phyloP scores from a whole-genome alignment of 2,113 vertebrate species.

The Peromyscus leucopus region DNA sequence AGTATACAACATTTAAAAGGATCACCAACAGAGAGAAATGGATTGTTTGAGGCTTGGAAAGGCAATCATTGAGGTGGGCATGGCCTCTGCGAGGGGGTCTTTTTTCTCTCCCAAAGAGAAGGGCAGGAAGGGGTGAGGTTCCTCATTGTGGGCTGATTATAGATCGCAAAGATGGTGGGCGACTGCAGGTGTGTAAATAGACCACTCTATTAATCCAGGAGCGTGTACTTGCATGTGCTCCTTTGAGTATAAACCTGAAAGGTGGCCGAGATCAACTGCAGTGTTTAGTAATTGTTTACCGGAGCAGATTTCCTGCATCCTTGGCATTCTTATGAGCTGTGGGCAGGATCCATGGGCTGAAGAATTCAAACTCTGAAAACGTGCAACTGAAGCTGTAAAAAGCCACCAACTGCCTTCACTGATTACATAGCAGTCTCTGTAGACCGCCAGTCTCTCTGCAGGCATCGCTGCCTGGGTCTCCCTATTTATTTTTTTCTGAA shows the following conservation, averaged over 20 bases:
- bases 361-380: slow-evolving; percentile 54
- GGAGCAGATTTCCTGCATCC: slow-evolving; percentile 31
- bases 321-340: slow-evolving; percentile 64
- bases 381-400: slow-evolving; percentile 53
- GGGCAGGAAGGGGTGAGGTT: neutral
- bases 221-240: neutral
- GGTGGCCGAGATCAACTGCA: slow-evolving; percentile 30
- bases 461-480: slow-evolving; percentile 27
- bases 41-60: slow-evolving; percentile 41
- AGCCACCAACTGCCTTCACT: slow-evolving; percentile 35
- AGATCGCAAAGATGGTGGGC: neutral
- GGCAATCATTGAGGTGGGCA: slow-evolving; percentile 37
- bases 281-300: slow-evolving; percentile 68
- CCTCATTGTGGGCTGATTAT: slow-evolving; percentile 36
- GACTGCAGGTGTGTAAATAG: slow-evolving; percentile 47
- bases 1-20: slow-evolving; percentile 38
- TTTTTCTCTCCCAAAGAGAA: slow-evolving; percentile 61
- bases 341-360: slow-evolving; percentile 53
- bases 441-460: slow-evolving; percentile 44
- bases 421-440: slow-evolving; percentile 60
- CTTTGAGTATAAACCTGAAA: slow-evolving; percentile 37
- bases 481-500: slow-evolving; percentile 73
- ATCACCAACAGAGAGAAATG: slow-evolving; percentile 17
- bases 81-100: neutral
- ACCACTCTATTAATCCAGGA: slow-evolving; percentile 47